Evolutionary conservation across 2,888 invertebrate species (phyloP), one percentile per base, ranked within the genome.

Genomic region (Tipula unca): DNA sequence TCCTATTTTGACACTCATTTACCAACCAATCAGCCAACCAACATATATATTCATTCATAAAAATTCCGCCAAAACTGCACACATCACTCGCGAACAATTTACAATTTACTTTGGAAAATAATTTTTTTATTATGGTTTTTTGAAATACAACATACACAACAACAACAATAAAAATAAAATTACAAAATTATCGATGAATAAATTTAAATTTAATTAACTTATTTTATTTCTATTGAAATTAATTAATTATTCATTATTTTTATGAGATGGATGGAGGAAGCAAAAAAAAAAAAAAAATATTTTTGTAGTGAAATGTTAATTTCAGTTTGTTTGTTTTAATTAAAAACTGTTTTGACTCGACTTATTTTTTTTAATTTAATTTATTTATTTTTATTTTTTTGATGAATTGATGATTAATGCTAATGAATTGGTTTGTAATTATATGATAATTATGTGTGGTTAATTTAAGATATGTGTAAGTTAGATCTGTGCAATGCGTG

Each of bases 141-240:
- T 10, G 13, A 69, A 69, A 69, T 25, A 69, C 25, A 14, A 54
- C 48, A 54, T 54, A 48, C 69, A 48, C 69, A 69, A 69, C 69
- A 69, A 54, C 48, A 54, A 69, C 10, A 69, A 69, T n/a, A 69
- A 69, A n/a, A 32, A 32, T 17, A 48, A 69, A 69, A 69, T 69
- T 69, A 69, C 69, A 69, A 69, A 69, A 69, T 69, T 69, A 69
- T 69, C 69, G 69, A 69, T 69, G 69, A 69, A 69, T 69, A 69
- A 69, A 69, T 69, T 69, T 69, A 69, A 69, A 69, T 69, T 69
- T 69, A 69, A 69, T 69, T 69, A 69, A 69, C 69, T 69, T 69
- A 69, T 69, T 69, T 69, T 69, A 69, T 69, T 69, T 25, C 69
- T 69, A 69, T 69, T 69, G 69, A 25, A 69, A 69, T 69, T 69